Base-by-base conservation (phyloP, 2,888 invertebrate genomes). In the Gibbula magus region DNA sequence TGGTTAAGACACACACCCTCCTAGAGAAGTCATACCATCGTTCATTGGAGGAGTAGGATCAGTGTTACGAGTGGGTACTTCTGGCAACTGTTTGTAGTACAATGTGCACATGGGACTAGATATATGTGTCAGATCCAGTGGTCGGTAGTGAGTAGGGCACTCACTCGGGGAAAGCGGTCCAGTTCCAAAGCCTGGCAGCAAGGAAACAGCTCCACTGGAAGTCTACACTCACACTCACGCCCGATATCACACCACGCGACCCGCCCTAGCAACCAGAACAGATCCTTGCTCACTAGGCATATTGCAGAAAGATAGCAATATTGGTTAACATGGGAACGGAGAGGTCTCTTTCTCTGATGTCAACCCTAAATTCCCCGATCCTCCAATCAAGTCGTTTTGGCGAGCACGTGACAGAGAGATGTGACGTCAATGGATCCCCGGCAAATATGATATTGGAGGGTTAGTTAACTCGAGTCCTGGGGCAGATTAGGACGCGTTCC, bases 361-460 rank as follows among this genome's bases (percentile, higher is more conserved):
- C 79, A 79, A 79, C 79, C 74, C 74, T 75, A 75, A 75, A 79
- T 56, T 54, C 61, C 35, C 29, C 39, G 39, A 74, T 79, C 76
- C 74, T 51, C 79, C 79, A 79, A 79, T 79, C 75, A 61, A 32
- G 32, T 16, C 20, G 22, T 29, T 61, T 25, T 52, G 20, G n/a
- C 18, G 35, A 74, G 25, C 79, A 79, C 74, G 79, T 79, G 79
- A 79, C 75, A 53, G 39, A 20, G 22, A 29, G 54, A 25, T 29
- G 75, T 79, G 79, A 79, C 79, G 79, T 79, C 79, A 79, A 77
- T 74, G 74, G 39, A 56, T 18, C 54, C 53, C 76, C 76, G 76
- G 76, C 56, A 76, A 76, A 76, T 76, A 76, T 76, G 76, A 76
- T 76, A 76, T 76, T 76, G 53, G 35, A 54, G 39, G 35, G 25